phyloP scores from a whole-genome alignment of 2,113 vertebrate genomes.

The Pungitius pungitius region DNA sequence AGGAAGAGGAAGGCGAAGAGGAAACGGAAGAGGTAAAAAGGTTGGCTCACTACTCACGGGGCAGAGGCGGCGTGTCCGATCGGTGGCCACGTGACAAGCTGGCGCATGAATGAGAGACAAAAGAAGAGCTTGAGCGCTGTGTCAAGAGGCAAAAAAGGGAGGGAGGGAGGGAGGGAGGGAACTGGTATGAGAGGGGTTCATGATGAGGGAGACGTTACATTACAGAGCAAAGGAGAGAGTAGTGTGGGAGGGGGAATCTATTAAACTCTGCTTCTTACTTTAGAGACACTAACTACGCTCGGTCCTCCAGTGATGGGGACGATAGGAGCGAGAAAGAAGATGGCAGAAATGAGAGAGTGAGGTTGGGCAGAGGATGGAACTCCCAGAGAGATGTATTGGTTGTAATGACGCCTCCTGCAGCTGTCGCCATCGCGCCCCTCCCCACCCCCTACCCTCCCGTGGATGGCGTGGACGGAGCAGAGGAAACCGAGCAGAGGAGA shows the following conservation, averaged over 20 bases:
- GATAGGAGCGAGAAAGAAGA: no score
- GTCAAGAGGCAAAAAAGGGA: no score
- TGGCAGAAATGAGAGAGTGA: no score
- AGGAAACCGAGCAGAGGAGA: not conserved
- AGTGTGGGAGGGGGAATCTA: not conserved
- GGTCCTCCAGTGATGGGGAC: no score
- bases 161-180: conserved; percentile 42
- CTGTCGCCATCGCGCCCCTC: conserved; percentile 52
- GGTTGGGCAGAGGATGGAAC: conserved; percentile 22
- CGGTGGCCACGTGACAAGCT: conserved; percentile 51
- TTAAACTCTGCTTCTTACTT: conserved; percentile 12
- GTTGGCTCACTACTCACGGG: conserved; percentile 60
- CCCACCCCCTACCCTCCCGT: no score
- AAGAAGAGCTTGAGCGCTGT: conserved; percentile 26
- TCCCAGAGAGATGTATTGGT: conserved; percentile 67
- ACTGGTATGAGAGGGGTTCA: conserved; percentile 27
- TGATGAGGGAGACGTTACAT: conserved; percentile 37
- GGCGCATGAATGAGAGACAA: conserved; percentile 58
- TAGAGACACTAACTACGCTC: conserved; percentile 14
- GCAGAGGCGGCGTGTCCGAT: conserved; percentile 24
- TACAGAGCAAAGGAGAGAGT: conserved; percentile 2
- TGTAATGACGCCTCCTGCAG: conserved; percentile 59
- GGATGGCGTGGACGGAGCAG: conserved; percentile 6
- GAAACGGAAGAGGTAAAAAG: conserved; percentile 15
- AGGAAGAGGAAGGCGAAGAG: conserved; percentile 14